These are phyloP conservation scores for Saxicola maurus DNA, from an alignment of 2,797 vertebrate genomes.

Conservation along the genomic window DNA sequence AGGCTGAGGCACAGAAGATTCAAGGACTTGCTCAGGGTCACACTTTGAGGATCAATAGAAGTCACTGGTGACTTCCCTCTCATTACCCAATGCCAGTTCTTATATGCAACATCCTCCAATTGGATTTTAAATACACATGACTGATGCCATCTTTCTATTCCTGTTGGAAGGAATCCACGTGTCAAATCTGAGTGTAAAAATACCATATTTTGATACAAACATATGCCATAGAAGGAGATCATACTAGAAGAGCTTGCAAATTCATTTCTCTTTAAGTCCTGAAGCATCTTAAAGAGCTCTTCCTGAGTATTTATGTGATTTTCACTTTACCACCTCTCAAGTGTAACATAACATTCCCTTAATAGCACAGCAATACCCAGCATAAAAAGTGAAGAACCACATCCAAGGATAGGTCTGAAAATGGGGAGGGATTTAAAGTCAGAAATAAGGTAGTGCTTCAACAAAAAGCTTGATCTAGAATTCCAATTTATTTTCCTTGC, in stretches of 20 bases:
- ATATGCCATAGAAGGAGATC: neutral
- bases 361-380: neutral
- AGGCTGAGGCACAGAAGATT: neutral
- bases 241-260: neutral
- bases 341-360: neutral
- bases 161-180: neutral
- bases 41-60: neutral
- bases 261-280: neutral
- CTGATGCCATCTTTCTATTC: neutral
- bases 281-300: neutral
- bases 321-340: neutral
- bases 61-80: neutral
- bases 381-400: neutral
- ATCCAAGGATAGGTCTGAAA: neutral
- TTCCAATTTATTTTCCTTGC: neutral
- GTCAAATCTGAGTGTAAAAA: conserved; percentile 7
- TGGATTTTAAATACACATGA: neutral
- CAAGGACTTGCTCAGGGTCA: neutral
- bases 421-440: neutral
- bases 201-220: neutral
- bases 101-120: neutral
- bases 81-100: neutral
- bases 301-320: neutral
- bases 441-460: neutral
- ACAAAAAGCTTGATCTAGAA: neutral